Conservation (phyloP, 2,113 vertebrate species). For the Limnothrissa miodon region DNA sequence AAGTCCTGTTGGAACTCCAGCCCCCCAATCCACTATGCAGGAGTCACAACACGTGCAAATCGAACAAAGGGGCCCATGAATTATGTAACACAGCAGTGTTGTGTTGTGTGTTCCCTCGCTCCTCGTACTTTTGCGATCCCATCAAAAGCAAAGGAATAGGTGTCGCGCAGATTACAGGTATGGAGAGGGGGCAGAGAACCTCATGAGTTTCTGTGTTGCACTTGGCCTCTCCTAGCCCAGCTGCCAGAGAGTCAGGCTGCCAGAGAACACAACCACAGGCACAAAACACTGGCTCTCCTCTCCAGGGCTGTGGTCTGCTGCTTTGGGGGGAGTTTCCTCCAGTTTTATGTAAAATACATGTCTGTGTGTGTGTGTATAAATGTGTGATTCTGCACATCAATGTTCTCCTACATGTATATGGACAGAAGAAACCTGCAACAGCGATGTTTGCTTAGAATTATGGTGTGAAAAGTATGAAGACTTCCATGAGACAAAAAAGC, state of each 20-base stretch:
- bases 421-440: background rate
- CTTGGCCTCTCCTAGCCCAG: background rate
- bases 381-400: background rate
- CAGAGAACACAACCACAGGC: constrained; percentile 7
- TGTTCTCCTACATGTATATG: background rate
- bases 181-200: background rate
- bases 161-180: background rate
- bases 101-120: background rate
- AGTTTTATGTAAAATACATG: background rate
- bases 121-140: background rate
- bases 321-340: constrained; percentile 3
- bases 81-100: background rate
- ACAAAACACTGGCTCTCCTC: constrained; percentile 5
- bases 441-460: background rate
- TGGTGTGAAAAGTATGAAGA: background rate
- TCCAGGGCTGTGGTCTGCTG: background rate
- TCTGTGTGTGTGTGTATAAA: background rate
- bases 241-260: background rate
- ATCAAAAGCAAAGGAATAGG: background rate
- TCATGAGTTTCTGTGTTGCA: background rate
- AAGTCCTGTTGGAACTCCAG: constrained; percentile 46
- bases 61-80: background rate
- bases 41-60: background rate
- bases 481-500: background rate
- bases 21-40: constrained; percentile 26